phyloP scores from a whole-genome alignment of 2,113 vertebrate species.

The Pholis gunnellus region DNA sequence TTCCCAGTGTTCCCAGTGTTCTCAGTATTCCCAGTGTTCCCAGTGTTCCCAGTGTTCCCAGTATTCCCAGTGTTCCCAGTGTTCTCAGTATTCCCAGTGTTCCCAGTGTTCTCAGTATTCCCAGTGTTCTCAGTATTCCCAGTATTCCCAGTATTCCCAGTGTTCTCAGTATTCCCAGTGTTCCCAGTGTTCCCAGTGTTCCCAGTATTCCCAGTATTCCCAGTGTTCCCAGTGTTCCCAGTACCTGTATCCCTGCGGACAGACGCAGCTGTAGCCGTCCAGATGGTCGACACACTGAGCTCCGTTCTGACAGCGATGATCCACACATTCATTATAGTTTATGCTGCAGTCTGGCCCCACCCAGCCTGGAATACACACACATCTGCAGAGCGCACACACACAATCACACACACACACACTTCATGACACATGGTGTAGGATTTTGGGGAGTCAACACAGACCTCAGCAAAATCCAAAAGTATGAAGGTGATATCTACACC shows the following conservation, averaged over 20 bases:
- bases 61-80: too few relatives aligned
- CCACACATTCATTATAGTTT: conserved; percentile 88
- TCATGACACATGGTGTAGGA: background rate
- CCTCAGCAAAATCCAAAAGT: conserved; percentile 17
- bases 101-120: too few relatives aligned
- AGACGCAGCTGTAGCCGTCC: conserved; percentile 91
- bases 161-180: too few relatives aligned
- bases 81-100: too few relatives aligned
- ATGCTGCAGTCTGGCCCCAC: conserved; percentile 90
- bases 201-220: background rate
- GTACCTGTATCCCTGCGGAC: conserved; percentile 90
- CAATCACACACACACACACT: conserved; percentile 34
- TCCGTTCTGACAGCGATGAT: conserved; percentile 91
- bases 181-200: too few relatives aligned
- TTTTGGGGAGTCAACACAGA: conserved; percentile 13
- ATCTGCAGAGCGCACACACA: conserved; percentile 80
- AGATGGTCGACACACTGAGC: conserved; percentile 89
- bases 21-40: too few relatives aligned
- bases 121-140: too few relatives aligned
- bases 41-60: too few relatives aligned
- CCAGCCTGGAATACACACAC: conserved; percentile 90
- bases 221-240: background rate
- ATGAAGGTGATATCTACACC: too few relatives aligned
- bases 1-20: too few relatives aligned
- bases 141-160: too few relatives aligned